Conservation (phyloP, 2,888 invertebrate genomes). For the Drosophila anceps region DNA sequence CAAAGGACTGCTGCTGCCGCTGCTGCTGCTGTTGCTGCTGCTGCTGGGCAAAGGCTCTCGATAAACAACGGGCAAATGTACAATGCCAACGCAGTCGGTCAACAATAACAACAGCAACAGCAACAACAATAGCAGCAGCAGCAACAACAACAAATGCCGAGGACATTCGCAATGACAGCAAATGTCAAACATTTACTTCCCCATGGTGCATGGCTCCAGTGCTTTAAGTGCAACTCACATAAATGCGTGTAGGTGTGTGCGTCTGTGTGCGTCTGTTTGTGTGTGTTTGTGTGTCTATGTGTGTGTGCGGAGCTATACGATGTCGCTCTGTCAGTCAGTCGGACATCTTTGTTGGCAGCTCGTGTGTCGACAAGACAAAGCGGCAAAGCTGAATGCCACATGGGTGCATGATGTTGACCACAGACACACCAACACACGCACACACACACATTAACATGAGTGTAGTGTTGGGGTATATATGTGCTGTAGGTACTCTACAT, state of each 20-base stretch:
- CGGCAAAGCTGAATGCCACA: conserved; percentile 29
- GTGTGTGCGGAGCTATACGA: conserved; percentile 2
- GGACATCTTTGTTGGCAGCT: conserved; percentile 51
- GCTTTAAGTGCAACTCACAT: conserved; percentile 45
- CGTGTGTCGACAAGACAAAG: conserved; percentile 55
- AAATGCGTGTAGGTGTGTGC: not conserved
- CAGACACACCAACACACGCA: conserved; percentile 1
- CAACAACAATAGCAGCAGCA: conserved; percentile 30
- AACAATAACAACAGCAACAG: conserved; percentile 25
- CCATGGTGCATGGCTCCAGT: conserved; percentile 37
- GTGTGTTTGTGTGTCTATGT: not conserved
- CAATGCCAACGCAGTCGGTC: conserved; percentile 52
- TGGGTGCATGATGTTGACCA: conserved; percentile 9
- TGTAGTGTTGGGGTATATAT: too few relatives aligned
- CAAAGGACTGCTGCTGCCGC: conserved; percentile 33
- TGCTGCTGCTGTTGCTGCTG: not conserved
- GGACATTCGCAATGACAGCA: conserved; percentile 74
- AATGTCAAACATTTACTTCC: conserved; percentile 71
- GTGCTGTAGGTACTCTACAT: conserved; percentile 4
- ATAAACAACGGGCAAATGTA: conserved; percentile 59
- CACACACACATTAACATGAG: too few relatives aligned
- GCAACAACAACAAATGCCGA: conserved; percentile 47
- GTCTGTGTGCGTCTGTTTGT: conserved; percentile 1
- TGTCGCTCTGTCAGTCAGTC: conserved; percentile 12
- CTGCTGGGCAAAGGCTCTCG: conserved; percentile 33